Evolutionary conservation across 2,113 vertebrate genomes (phyloP).

Genomic region (Nycticorax nycticorax): DNA sequence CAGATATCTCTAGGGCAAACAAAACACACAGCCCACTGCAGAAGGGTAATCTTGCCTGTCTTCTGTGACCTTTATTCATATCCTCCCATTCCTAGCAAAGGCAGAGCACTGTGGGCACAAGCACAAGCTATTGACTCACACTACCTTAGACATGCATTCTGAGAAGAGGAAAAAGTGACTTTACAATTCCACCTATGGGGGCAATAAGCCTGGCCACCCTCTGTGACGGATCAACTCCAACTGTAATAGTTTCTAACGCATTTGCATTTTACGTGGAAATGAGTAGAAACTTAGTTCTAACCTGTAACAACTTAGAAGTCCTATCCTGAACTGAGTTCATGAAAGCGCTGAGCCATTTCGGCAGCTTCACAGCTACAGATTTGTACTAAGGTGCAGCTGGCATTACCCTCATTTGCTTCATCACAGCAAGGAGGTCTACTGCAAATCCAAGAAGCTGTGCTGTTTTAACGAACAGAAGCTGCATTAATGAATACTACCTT

Average conservation of each 20-base stretch:
- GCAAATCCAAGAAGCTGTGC: not conserved
- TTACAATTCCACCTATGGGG: not conserved
- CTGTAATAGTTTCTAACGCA: not conserved
- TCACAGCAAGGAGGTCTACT: not conserved
- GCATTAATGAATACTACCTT: not conserved
- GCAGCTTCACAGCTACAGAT: not conserved
- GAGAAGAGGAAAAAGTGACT: not conserved
- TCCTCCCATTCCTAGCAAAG: not conserved
- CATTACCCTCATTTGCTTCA: not conserved
- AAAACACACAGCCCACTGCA: not conserved
- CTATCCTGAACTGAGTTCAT: not conserved
- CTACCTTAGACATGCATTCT: not conserved
- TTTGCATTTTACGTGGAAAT: not conserved
- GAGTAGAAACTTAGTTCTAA: not conserved
- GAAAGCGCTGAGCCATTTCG: not conserved
- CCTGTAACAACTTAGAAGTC: not conserved
- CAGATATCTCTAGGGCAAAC: not conserved
- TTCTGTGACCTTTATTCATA: not conserved
- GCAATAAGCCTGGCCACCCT: not conserved
- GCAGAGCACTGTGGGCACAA: not conserved
- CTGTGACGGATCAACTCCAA: not conserved
- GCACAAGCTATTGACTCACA: not conserved
- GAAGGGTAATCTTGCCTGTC: not conserved
- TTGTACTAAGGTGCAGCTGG: not conserved
- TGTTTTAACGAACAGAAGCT: not conserved